Percentiles rank a stretch among this genome's conserved stretches.
Conservation (phyloP, 1,140 invertebrate species). For the Trachymyrmex cornetzi region DNA sequence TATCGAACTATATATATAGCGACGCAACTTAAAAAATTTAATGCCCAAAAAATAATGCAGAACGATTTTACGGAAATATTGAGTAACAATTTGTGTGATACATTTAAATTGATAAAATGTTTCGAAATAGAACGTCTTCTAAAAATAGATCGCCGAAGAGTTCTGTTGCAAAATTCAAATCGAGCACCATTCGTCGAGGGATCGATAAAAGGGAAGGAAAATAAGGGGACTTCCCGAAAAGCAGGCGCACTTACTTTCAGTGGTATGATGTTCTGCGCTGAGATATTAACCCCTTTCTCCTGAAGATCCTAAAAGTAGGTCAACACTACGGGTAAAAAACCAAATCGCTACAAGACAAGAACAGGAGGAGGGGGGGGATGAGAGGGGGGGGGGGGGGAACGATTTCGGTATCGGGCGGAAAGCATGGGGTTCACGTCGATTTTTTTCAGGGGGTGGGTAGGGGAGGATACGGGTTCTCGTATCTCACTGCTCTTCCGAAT, state of each 20-base stretch:
- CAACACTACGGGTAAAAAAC: slow-evolving; percentile 86
- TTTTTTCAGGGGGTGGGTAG: slow-evolving; percentile 50
- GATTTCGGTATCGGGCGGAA: slow-evolving; percentile 55
- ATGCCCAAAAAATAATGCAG: not conserved
- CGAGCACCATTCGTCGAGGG: slow-evolving; percentile 57
- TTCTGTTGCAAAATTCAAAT: not conserved
- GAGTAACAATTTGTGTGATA: not conserved
- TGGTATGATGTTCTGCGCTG: slow-evolving; percentile 94
- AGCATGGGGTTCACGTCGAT: slow-evolving; percentile 62
- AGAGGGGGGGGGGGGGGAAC: not conserved
- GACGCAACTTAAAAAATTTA: not conserved
- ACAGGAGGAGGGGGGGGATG: slow-evolving; percentile 59
- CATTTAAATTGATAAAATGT: not conserved
- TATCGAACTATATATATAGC: too few relatives aligned
- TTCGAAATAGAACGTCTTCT: not conserved
- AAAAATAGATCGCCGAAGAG: not conserved
- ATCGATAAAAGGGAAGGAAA: slow-evolving; percentile 36
- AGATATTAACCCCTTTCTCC: slow-evolving; percentile 95
- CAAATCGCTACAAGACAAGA: slow-evolving; percentile 85
- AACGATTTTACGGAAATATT: not conserved
- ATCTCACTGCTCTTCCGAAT: slow-evolving; percentile 77
- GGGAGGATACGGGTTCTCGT: slow-evolving; percentile 62
- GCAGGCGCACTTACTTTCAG: slow-evolving; percentile 93
- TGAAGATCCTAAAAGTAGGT: slow-evolving; percentile 92
- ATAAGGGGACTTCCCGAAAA: slow-evolving; percentile 68